Evolutionary conservation across 2,113 vertebrate species (phyloP).

Genomic region (Python bivittatus): DNA sequence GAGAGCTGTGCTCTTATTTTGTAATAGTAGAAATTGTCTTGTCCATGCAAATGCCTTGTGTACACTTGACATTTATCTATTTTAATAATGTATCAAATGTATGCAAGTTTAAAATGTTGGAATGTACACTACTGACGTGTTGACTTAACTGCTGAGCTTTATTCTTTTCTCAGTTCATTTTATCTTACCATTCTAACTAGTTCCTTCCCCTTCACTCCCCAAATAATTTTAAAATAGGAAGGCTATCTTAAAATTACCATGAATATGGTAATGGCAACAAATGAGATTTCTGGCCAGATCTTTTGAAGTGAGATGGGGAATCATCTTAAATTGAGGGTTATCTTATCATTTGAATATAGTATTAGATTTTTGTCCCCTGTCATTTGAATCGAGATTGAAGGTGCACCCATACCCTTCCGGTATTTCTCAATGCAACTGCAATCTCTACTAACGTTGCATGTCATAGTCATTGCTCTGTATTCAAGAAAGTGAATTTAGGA

Average conservation of each 20-base stretch:
- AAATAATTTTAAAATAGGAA: not conserved
- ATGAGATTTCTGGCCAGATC: not conserved
- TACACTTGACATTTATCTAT: not conserved
- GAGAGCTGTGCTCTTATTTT: not conserved
- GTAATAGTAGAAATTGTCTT: not conserved
- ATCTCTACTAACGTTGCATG: conserved; percentile 34
- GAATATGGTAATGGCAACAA: not conserved
- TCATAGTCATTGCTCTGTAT: conserved; percentile 38
- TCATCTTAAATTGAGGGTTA: not conserved
- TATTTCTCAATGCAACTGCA: conserved; percentile 26
- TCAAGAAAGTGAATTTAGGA: conserved; percentile 48
- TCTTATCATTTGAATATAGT: not conserved
- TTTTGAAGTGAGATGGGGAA: not conserved
- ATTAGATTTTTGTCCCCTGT: not conserved
- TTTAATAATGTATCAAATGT: not conserved
- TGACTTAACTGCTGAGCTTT: no score
- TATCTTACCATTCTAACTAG: not conserved
- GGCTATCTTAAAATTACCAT: not conserved
- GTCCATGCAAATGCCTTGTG: not conserved
- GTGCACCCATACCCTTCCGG: not conserved
- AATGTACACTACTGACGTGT: not conserved
- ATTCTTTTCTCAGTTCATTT: not conserved
- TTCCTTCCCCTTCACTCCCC: not conserved
- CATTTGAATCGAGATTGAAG: conserved; percentile 32
- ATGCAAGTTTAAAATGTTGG: not conserved